Conservation (phyloP, 2,888 invertebrate species). For the Chrysotoxum bicinctum region DNA sequence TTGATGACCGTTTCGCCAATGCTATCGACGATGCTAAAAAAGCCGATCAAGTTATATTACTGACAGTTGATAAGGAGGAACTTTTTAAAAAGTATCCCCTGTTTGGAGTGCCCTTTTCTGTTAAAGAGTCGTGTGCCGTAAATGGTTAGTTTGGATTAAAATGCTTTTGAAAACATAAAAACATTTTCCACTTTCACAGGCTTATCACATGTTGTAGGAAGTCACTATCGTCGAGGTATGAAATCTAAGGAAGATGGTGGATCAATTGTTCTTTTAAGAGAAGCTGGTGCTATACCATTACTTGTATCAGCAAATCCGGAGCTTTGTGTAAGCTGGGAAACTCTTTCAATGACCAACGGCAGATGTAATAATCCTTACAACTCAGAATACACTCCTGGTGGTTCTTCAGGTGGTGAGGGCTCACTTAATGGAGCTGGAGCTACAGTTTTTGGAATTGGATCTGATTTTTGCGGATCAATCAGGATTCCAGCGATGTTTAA, state of each 20-base stretch:
- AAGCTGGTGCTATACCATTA: slow-evolving; percentile 92
- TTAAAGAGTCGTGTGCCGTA: slow-evolving; percentile 90
- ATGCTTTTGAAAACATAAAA: background rate
- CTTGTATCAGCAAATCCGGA: slow-evolving; percentile 94
- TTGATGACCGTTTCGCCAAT: slow-evolving; percentile 85
- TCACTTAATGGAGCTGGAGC: slow-evolving; percentile 89
- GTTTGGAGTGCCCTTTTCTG: slow-evolving; percentile 91
- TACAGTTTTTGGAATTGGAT: slow-evolving; percentile 89
- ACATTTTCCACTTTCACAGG: slow-evolving; percentile 79
- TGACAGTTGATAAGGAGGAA: slow-evolving; percentile 75
- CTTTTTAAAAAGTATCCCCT: slow-evolving; percentile 84
- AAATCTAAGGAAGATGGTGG: slow-evolving; percentile 86
- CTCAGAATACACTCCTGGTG: slow-evolving; percentile 88
- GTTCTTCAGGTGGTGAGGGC: slow-evolving; percentile 95
- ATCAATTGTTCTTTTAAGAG: slow-evolving; percentile 84
- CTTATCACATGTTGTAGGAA: slow-evolving; percentile 88
- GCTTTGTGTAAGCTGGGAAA: slow-evolving; percentile 94
- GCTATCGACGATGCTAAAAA: slow-evolving; percentile 86
- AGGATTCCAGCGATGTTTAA: slow-evolving; percentile 92
- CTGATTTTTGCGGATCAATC: slow-evolving; percentile 94
- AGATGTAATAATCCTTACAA: slow-evolving; percentile 93
- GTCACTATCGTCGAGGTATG: slow-evolving; percentile 82
- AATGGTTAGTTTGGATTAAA: slow-evolving; percentile 83
- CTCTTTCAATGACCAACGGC: slow-evolving; percentile 89
- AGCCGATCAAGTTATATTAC: slow-evolving; percentile 83